A percentile compares a stretch with the other conserved stretches of the same genome.
These are phyloP conservation scores for Entosphenus tridentatus DNA, from an alignment of 2,113 vertebrate species.

Conservation along the genomic window DNA sequence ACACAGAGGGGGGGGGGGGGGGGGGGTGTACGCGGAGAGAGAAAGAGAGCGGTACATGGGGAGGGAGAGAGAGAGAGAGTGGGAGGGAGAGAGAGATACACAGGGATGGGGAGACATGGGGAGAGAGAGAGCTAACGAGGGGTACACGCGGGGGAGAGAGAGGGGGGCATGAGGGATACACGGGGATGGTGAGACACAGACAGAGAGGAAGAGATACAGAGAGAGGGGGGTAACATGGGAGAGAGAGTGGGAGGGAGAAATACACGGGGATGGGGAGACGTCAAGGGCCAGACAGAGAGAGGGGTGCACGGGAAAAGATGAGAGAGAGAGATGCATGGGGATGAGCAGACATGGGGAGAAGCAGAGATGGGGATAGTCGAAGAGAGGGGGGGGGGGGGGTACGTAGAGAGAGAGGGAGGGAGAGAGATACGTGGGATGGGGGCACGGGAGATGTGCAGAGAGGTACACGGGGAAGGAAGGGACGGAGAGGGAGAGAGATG, in stretches of 20 bases:
- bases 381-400: neutral
- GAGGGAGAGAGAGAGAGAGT: neutral
- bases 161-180: neutral
- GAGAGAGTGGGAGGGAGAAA: neutral
- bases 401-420: neutral
- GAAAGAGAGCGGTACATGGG: neutral
- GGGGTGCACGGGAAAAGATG: neutral
- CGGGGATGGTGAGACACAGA: neutral
- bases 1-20: neutral
- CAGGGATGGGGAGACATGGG: neutral
- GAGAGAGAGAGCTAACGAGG: neutral
- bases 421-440: neutral
- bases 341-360: neutral
- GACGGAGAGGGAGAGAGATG: neutral
- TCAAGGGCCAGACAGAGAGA: neutral
- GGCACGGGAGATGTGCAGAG: neutral
- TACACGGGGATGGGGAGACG: neutral
- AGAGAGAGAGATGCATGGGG: slow-evolving; percentile 1
- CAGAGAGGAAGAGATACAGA: neutral
- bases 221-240: neutral
- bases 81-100: neutral
- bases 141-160: neutral
- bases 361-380: neutral
- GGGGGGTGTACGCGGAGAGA: neutral
- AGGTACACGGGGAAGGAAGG: neutral